Evolutionary conservation across 2,797 vertebrate genomes (phyloP), one percentile per base, ranked within the genome.

Genomic region (Mus spretus): DNA sequence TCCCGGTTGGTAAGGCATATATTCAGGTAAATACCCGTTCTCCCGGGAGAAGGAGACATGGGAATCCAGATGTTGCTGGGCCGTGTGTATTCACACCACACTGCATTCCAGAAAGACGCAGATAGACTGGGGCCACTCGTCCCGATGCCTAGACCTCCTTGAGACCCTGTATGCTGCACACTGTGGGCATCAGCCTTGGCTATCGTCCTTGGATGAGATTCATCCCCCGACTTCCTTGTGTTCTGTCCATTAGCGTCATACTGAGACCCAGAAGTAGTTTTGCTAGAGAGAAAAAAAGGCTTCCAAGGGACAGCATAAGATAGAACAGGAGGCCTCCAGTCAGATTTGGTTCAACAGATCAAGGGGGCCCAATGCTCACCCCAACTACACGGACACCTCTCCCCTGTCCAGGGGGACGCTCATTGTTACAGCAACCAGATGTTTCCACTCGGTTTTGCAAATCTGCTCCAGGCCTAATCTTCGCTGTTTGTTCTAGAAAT

Each of bases 401-500:
- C 87, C 59, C 50, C 3, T 1, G 0, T 37, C 37, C 44, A 14
- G 59, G 61, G 44, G 1, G 86, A 83, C 34, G 75, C n/a, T 0
- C 0, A 22, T 1, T 19, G 8, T 37, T 9, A 20, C 92, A 34
- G 2, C 0, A 13, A 44, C 78, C 97, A 97, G 94, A 95, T 96
- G 97, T 97, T 98, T 95, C 17, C 89, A 96, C 97, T 97, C 72
- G 85, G 26, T 24, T 57, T 75, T 82, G 93, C 74, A 97, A 94
- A 96, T 93, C 93, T 80, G 96, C 92, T 79, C 86, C 96, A 88
- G 97, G 93, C 81, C 95, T 44, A 22, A 89, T 86, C 95, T 57
- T 11, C 15, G 31, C 95, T 97, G 96, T 97, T 97, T 96, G 96
- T 94, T 96, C 97, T 95, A 81, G 95, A 97, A 97, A 97, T 95